A percentile compares a stretch with the other conserved stretches of the same genome.
Conservation (phyloP, 2,113 vertebrate genomes). For the Sardina pilchardus region DNA sequence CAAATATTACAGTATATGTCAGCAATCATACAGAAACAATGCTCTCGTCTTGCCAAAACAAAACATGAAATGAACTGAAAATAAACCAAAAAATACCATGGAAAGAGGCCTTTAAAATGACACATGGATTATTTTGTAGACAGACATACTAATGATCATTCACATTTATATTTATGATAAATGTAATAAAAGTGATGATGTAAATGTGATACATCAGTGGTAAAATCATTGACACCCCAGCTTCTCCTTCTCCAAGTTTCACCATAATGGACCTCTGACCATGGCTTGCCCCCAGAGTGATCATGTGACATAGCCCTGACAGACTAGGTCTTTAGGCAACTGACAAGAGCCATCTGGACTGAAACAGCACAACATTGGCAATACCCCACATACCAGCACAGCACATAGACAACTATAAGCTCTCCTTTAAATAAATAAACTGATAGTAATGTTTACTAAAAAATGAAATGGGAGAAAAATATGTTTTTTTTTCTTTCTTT, state of each 20-base stretch:
- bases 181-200: too few species aligned
- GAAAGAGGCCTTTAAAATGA: neutral
- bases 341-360: constrained; percentile 40
- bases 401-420: neutral
- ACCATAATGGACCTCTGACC: constrained; percentile 46
- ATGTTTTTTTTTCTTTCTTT: neutral
- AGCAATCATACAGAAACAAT: neutral
- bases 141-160: neutral
- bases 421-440: neutral
- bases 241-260: constrained; percentile 33
- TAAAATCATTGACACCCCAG: neutral
- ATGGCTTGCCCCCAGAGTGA: constrained; percentile 29
- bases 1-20: neutral
- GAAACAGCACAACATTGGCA: neutral
- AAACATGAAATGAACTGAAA: neutral
- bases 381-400: neutral
- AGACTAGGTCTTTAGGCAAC: constrained; percentile 27
- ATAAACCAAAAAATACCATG: neutral
- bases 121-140: neutral
- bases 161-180: too few species aligned
- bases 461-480: neutral
- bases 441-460: neutral
- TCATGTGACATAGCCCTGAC: constrained; percentile 40
- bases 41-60: neutral
- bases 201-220: too few species aligned